phyloP scores from a whole-genome alignment of 2,797 vertebrate species.

The Orientallactaga sibirica region DNA sequence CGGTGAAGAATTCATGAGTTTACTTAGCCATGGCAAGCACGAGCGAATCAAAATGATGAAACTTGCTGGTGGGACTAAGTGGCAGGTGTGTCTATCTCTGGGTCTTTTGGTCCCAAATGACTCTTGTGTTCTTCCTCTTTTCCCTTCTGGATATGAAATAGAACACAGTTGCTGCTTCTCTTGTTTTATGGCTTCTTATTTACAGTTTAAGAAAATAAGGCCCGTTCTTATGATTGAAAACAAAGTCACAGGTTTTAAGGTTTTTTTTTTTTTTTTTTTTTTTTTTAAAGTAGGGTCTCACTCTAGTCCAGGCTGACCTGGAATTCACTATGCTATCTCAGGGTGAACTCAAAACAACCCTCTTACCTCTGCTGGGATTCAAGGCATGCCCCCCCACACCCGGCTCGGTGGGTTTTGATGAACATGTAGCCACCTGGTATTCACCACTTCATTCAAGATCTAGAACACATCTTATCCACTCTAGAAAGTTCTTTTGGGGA shows the following conservation, averaged over 20 bases:
- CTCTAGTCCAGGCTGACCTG: no score
- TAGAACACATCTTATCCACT: background rate
- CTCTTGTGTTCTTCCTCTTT: background rate
- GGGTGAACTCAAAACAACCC: no score
- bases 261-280: no score
- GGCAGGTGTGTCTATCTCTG: fast-evolving
- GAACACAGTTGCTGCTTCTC: background rate
- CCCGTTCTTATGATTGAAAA: no score
- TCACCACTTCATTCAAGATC: background rate
- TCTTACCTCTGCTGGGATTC: no score
- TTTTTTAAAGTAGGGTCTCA: no score
- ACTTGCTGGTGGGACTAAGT: background rate
- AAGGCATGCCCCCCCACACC: no score
- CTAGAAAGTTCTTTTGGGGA: background rate
- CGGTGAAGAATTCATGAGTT: conserved; percentile 56
- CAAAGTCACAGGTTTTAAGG: no score
- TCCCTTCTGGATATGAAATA: fast-evolving
- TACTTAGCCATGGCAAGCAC: conserved; percentile 10
- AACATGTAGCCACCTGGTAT: background rate
- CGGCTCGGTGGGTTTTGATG: background rate
- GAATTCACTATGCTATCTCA: no score
- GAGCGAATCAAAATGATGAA: conserved; percentile 32
- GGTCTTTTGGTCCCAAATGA: background rate
- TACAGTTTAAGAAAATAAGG: background rate
- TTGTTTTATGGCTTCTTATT: conserved; percentile 7